Base-by-base conservation (phyloP, 2,888 invertebrate species). In the Creontiades dilutus region DNA sequence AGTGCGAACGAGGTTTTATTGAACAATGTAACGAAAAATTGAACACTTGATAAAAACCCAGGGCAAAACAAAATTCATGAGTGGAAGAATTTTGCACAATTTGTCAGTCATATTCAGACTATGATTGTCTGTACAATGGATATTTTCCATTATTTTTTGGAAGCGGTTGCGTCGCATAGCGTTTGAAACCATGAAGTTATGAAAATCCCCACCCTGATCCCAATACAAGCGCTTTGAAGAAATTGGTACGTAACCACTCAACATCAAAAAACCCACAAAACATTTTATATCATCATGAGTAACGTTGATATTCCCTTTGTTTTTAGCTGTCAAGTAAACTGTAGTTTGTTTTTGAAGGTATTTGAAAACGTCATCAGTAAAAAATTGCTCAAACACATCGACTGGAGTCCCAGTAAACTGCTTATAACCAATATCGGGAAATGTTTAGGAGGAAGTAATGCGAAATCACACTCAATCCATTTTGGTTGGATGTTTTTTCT, bases 111-210 rank as follows among this genome's bases (percentile, higher is more conserved):
- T 37, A 84, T 91, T 86, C 13, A 89, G 48, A 0, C 86, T 89
- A 48, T 47, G 85, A 81, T 91, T 91, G 80, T 92, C 90, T 16
- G 89, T 90, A 82, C 89, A 91, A 84, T 91, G 91, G 47, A 91
- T 89, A 90, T 85, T 90, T 28, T 89, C 55, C 55, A 90, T 86
- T 61, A 91, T 91, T 87, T 90, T 76, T 13, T 90, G 82, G 91
- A 92, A 91, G 16, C 91, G 80, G 61, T 91, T 90, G 75, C 91
- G 37, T 75, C 91, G 81, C 91, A 92, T 92, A 2, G 91, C 91
- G n/a, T 90, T 90, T 19, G 27, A 61, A 9, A 92, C 90, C 55
- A 92, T 46, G 9, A 81, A 19, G 68, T 91, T 91, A 46, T 89
- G 76, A 11, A 19, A 23, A 16, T 61, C 61, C 12, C 7, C 16